Evolutionary conservation across 1,140 invertebrate species (phyloP).

Genomic region (Wasmannia auropunctata): DNA sequence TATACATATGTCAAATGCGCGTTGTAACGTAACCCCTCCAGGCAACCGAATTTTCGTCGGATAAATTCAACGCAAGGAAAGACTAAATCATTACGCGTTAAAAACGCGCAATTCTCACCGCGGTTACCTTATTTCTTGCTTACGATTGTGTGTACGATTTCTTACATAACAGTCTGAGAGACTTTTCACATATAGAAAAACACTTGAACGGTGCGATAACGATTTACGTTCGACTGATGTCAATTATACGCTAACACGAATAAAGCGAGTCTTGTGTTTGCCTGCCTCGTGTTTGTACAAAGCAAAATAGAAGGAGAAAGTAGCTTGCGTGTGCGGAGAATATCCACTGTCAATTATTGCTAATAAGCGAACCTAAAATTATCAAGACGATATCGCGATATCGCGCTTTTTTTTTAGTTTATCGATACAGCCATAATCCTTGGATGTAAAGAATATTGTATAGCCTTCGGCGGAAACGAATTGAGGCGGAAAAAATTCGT

Average conservation of each 20-base stretch:
- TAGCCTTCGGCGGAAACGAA: conserved; percentile 17
- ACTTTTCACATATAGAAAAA: conserved; percentile 19
- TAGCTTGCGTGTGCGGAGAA: conserved; percentile 1
- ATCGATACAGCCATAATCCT: background rate
- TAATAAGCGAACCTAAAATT: conserved; percentile 39
- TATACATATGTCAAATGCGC: background rate
- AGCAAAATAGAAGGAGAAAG: background rate
- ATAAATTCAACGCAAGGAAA: conserved; percentile 7
- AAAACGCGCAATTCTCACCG: background rate
- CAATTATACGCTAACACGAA: conserved; percentile 8
- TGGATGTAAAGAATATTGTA: background rate
- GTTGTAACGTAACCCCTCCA: background rate
- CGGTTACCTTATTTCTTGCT: background rate
- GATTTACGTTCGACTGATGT: conserved; percentile 4
- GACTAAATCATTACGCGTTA: background rate
- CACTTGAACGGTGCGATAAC: conserved; percentile 10
- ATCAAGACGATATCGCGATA: background rate
- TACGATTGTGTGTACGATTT: background rate
- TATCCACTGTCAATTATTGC: background rate
- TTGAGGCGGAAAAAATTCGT: conserved; percentile 65
- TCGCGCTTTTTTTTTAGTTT: background rate
- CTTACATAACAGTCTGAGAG: background rate
- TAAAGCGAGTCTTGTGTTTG: conserved; percentile 10
- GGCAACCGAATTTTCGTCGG: background rate
- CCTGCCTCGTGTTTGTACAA: background rate